Evolutionary conservation across 1,140 invertebrate species (phyloP), one percentile per base, ranked within the genome.

Genomic region (Drosophila quadrilineata): DNA sequence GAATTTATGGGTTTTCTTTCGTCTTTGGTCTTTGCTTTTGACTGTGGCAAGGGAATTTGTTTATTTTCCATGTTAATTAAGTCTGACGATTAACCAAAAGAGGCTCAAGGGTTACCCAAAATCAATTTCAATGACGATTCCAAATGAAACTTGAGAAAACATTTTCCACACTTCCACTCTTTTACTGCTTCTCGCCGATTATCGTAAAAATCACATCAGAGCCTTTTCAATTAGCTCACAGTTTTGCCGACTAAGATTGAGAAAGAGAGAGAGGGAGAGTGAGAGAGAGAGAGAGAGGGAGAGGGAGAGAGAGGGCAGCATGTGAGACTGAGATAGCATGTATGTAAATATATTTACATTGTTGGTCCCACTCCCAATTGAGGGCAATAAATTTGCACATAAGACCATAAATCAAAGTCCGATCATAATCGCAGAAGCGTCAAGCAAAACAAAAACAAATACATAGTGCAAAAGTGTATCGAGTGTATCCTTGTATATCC

Each of bases 61-160:
- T 87, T 87, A 62, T 82, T 82, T 87, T 87, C 60, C 63, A 87
- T 87, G 75, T 87, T 87, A 87, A 87, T 87, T 87, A 82, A 74
- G 73, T 75, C 75, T 87, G 69, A 64, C 63, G 68, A 75, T 82
- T 82, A 82, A 45, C 54, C 16, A 62, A 41, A 59, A 56, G 59
- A n/a, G 31, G 6, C 40, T 26, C 9, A 45, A 52, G 33, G 52
- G 53, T 28, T 17, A 38, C 2, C 35, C 19, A n/a, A n/a, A n/a
- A n/a, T n/a, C n/a, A n/a, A n/a, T n/a, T n/a, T n/a, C n/a, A n/a
- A n/a, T n/a, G n/a, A n/a, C n/a, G n/a, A n/a, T n/a, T n/a, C n/a
- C n/a, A n/a, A n/a, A n/a, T n/a, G n/a, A n/a, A n/a, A n/a, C n/a
- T n/a, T n/a, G n/a, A n/a, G n/a, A n/a, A n/a, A n/a, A n/a, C n/a